Conservation (phyloP, 2,113 vertebrate genomes). For the Brachypodius melanocephalos region DNA sequence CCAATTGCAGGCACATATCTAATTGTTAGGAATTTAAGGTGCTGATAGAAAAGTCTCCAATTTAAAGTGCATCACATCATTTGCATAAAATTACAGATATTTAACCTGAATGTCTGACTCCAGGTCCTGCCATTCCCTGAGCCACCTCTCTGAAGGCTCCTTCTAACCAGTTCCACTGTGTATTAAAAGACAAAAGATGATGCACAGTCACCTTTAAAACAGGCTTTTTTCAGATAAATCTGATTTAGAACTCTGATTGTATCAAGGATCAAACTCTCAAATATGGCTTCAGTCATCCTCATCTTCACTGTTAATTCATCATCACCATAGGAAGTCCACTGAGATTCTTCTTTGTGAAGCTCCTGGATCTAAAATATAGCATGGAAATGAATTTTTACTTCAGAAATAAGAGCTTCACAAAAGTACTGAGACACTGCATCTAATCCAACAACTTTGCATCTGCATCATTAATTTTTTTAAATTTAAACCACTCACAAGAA, state of each 20-base stretch:
- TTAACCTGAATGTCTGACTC: neutral
- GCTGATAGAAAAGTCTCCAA: neutral
- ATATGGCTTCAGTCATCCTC: conserved; percentile 70
- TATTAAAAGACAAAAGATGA: neutral
- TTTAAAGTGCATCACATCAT: neutral
- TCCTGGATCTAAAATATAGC: conserved; percentile 64
- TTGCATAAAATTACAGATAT: neutral
- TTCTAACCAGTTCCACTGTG: neutral
- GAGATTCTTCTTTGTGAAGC: conserved; percentile 63
- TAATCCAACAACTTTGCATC: neutral
- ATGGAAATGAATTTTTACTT: neutral
- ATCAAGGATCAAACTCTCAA: conserved; percentile 67
- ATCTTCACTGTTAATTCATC: conserved; percentile 74
- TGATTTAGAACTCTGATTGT: conserved; percentile 70
- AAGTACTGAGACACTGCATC: neutral
- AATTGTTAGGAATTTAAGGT: neutral
- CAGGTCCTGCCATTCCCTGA: neutral
- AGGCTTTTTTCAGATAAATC: conserved; percentile 28
- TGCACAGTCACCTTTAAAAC: neutral
- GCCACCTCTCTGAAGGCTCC: neutral
- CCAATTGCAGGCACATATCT: neutral
- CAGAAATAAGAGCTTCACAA: neutral
- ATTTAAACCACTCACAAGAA: neutral
- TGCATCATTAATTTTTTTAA: neutral
- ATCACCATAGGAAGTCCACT: conserved; percentile 62